Percentiles rank a stretch among this genome's conserved stretches.
phyloP scores from a whole-genome alignment of 2,113 vertebrate genomes.

The Barnardius zonarius region DNA sequence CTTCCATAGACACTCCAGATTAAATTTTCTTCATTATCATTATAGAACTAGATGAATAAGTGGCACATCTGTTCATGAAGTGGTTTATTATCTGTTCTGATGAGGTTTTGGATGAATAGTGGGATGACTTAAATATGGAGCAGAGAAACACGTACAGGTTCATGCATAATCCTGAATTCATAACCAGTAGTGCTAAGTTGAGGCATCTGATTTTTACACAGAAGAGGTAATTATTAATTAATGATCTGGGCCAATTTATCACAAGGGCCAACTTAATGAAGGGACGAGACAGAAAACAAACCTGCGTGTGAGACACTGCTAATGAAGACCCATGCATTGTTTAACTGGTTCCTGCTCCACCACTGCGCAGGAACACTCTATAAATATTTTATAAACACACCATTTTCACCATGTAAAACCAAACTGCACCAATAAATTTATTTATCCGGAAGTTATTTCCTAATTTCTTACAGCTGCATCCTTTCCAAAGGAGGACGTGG shows the following conservation, averaged over 20 bases:
- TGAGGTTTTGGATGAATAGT: slow-evolving; percentile 73
- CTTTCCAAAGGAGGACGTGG: neutral
- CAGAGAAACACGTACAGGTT: slow-evolving; percentile 54
- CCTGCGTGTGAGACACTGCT: neutral
- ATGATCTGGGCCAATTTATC: slow-evolving; percentile 47
- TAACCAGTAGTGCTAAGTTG: slow-evolving; percentile 16
- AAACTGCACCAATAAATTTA: slow-evolving; percentile 57
- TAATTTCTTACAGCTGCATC: slow-evolving; percentile 38
- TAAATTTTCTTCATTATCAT: slow-evolving; percentile 80
- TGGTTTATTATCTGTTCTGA: slow-evolving; percentile 78
- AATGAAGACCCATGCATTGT: slow-evolving; percentile 46
- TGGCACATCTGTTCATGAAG: slow-evolving; percentile 81
- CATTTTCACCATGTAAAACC: slow-evolving; percentile 28
- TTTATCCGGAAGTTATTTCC: slow-evolving; percentile 48
- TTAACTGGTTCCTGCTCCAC: slow-evolving; percentile 2
- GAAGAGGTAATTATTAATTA: slow-evolving; percentile 69
- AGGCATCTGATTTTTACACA: slow-evolving; percentile 39
- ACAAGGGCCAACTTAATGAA: slow-evolving; percentile 2
- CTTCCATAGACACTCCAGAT: slow-evolving; percentile 76
- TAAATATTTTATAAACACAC: slow-evolving; percentile 72
- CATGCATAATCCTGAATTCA: slow-evolving; percentile 57
- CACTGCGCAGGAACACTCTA: slow-evolving; percentile 42
- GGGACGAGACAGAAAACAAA: slow-evolving; percentile 51
- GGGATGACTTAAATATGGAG: slow-evolving; percentile 65
- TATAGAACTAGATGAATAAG: slow-evolving; percentile 79